phyloP scores from a whole-genome alignment of 2,113 vertebrate species.

The Menura novaehollandiae region DNA sequence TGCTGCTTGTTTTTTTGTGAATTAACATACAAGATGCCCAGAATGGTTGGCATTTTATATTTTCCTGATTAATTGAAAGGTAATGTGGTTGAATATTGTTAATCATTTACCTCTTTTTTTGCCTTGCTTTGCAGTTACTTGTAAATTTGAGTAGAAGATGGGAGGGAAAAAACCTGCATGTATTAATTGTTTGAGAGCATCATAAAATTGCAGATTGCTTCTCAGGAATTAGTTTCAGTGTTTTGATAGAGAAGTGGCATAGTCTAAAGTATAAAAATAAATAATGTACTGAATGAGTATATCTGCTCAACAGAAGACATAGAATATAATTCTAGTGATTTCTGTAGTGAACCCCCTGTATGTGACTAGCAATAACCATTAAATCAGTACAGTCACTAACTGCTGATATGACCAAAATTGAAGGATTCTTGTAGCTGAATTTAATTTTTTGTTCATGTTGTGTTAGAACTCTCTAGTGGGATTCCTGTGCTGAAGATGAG shows the following conservation, averaged over 20 bases:
- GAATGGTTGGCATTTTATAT: neutral
- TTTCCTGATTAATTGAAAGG: neutral
- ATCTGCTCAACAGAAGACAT: neutral
- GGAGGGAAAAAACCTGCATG: neutral
- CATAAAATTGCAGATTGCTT: neutral
- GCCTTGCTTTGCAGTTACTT: neutral
- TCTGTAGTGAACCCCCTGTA: neutral
- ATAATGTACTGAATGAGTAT: neutral
- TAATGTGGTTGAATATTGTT: neutral
- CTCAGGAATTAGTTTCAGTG: neutral
- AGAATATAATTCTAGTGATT: neutral
- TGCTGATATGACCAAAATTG: neutral
- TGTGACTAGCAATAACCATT: neutral
- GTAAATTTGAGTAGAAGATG: neutral
- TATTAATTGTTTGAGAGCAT: neutral
- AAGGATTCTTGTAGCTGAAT: neutral
- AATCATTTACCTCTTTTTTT: neutral
- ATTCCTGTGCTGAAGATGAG: conserved; percentile 85
- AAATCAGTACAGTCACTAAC: neutral
- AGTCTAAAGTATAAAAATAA: neutral
- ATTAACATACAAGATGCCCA: neutral
- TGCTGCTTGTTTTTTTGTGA: neutral
- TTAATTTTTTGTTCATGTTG: neutral
- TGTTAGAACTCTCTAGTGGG: conserved; percentile 79
- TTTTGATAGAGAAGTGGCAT: neutral